Base-by-base conservation (phyloP, 2,797 vertebrate species). In the Cuniculus paca region DNA sequence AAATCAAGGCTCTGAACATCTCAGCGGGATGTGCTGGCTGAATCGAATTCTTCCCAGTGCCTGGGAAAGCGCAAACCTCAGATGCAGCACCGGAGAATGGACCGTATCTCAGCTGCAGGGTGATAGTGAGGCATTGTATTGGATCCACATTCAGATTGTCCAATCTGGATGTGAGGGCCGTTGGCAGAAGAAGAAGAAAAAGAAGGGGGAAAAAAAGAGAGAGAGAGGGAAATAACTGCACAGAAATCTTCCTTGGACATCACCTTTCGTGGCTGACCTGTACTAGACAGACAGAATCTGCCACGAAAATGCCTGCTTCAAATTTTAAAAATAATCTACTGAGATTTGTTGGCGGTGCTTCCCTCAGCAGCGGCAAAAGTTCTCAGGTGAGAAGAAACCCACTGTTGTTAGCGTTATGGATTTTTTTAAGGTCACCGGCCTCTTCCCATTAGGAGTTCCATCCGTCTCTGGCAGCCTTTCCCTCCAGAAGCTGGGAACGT, bases 371-470 rank as follows among this genome's bases (percentile, higher is more conserved):
- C 94, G 28, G 14, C 80, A 75, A 95, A 88, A 93, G 88, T 88
- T 94, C 88, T 96, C 95, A 97, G 97, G 92, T 95, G 95, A 97
- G 97, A 97, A 87, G 97, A 97, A 97, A 60, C 54, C 68, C 83
- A 86, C 84, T 80, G 91, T 90, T 95, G 74, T 58, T 17, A 95
- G 88, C 61, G 20, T 82, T 96, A 31, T 52, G 95, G 87, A 75
- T 96, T 96, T 91, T 96, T 95, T 97, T 78, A 97, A 98, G 98
- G 98, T 97, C 85, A 61, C 52, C 0, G 0, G 52, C 97, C 97
- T 96, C 24, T 92, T 98, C 94, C 82, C 93, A 97, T 98, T 92
- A 98, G 97, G 84, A 94, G 74, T 70, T 81, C 85, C 81, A 96
- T 96, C 97, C 31, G 39, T 98, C 97, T 97, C 87, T 65, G 68